A percentile compares a stretch with the other conserved stretches of the same genome.
Conservation (phyloP, 2,888 invertebrate species). For the Latrodectus elegans region DNA sequence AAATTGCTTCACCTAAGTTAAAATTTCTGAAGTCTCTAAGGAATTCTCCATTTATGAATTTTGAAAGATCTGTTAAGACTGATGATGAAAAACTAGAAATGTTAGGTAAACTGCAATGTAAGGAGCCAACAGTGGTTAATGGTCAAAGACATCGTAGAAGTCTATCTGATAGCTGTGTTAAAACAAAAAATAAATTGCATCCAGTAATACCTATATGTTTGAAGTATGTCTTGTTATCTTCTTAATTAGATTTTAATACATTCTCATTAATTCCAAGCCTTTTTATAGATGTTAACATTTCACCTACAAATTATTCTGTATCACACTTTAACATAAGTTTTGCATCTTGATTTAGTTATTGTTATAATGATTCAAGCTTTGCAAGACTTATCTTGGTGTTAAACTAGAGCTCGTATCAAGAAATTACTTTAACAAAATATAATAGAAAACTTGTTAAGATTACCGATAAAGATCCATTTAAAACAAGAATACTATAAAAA, state of each 20-base stretch:
- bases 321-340: not conserved
- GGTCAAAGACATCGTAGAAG: not conserved
- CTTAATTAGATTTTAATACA: not conserved
- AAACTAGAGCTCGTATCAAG: no score
- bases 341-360: not conserved
- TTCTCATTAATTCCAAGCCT: not conserved
- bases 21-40: no score
- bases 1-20: no score
- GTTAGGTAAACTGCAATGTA: no score
- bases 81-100: not conserved
- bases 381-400: no score
- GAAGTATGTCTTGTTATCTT: conserved; percentile 13
- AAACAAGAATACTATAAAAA: no score
- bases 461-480: no score
- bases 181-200: not conserved
- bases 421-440: no score
- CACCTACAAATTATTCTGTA: not conserved
- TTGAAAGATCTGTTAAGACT: conserved; percentile 16
- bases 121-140: no score
- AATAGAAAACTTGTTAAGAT: no score
- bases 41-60: not conserved
- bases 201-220: conserved; percentile 30
- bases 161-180: conserved; percentile 15
- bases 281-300: not conserved
- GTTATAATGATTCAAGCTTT: not conserved